phyloP scores from a whole-genome alignment of 2,888 invertebrate genomes.

The Anaspis maculata region DNA sequence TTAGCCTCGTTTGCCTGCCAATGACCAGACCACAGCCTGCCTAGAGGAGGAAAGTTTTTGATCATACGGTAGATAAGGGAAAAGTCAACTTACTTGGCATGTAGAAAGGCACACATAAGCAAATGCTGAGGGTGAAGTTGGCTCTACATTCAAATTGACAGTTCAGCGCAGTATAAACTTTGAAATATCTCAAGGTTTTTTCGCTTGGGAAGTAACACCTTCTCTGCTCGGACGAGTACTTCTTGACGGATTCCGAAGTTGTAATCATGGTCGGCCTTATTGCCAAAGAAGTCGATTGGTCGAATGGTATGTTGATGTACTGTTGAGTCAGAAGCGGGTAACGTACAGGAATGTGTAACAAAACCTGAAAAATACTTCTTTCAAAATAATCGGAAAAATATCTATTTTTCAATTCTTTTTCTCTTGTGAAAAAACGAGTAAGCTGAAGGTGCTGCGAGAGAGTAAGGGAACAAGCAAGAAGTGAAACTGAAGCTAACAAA shows the following conservation, averaged over 20 bases:
- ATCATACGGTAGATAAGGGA: too few species aligned
- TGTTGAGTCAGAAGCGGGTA: slow-evolving; percentile 12
- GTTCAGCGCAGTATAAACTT: slow-evolving; percentile 4
- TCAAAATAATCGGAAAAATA: too few species aligned
- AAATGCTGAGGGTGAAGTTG: slow-evolving; percentile 3
- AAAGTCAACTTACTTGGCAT: slow-evolving; percentile 5
- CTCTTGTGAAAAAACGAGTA: too few species aligned
- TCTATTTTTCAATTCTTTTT: too few species aligned
- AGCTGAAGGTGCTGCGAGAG: too few species aligned
- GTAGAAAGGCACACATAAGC: slow-evolving; percentile 6
- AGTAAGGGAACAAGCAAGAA: too few species aligned
- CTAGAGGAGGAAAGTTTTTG: too few species aligned
- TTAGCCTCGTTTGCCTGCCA: too few species aligned
- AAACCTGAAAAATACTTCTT: too few species aligned
- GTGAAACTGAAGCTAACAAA: too few species aligned
- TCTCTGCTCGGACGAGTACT: slow-evolving; percentile 1
- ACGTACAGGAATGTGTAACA: slow-evolving; percentile 12
- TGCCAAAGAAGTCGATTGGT: slow-evolving; percentile 3
- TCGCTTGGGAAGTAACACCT: slow-evolving; percentile 7
- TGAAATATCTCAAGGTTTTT: slow-evolving; percentile 4
- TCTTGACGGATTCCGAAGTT: slow-evolving; percentile 2
- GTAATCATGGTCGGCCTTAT: slow-evolving; percentile 6
- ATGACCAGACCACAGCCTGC: too few species aligned
- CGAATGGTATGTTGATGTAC: slow-evolving; percentile 12
- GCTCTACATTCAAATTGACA: slow-evolving; percentile 5